These are phyloP conservation scores for Euphysa ruthae DNA, from an alignment of 30 jellyfish, hydroid and myxozoan genomes.

Conservation along the genomic window DNA sequence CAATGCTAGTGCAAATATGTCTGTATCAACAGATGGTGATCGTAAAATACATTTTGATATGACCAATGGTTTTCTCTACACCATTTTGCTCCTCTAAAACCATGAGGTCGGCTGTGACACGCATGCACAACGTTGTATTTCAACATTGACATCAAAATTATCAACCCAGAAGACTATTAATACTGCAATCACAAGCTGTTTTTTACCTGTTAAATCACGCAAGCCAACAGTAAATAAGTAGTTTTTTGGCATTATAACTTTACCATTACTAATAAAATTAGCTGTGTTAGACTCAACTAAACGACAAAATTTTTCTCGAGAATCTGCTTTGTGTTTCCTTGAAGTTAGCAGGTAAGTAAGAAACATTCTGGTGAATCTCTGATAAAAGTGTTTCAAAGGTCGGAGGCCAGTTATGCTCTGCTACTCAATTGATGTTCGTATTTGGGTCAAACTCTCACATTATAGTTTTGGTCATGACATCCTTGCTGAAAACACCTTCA, in stretches of 20 bases:
- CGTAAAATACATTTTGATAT: too few relatives aligned
- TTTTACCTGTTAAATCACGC: constrained; percentile 29
- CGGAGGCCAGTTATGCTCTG: constrained; percentile 22
- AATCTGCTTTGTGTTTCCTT: too few relatives aligned
- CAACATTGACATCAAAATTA: too few relatives aligned
- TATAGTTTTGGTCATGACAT: not conserved
- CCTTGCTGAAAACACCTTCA: constrained; percentile 12
- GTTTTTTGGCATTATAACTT: constrained; percentile 17
- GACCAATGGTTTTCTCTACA: too few relatives aligned
- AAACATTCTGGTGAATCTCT: too few relatives aligned
- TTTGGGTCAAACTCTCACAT: not conserved
- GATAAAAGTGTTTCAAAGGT: not conserved
- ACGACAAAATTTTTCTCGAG: constrained; percentile 2
- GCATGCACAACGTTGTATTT: not conserved
- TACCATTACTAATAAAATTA: constrained; percentile 11
- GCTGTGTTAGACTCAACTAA: constrained; percentile 16
- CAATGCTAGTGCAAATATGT: too few relatives aligned
- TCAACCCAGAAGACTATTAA: not conserved
- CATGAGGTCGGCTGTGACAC: not conserved
- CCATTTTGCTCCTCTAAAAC: not conserved
- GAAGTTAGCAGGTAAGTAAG: too few relatives aligned
- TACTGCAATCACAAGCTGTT: constrained; percentile 22
- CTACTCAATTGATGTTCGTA: not conserved
- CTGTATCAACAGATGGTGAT: too few relatives aligned
- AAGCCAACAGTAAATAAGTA: constrained; percentile 26